Base-by-base conservation (phyloP, 2,113 vertebrate species). In the Falcunculus frontatus region DNA sequence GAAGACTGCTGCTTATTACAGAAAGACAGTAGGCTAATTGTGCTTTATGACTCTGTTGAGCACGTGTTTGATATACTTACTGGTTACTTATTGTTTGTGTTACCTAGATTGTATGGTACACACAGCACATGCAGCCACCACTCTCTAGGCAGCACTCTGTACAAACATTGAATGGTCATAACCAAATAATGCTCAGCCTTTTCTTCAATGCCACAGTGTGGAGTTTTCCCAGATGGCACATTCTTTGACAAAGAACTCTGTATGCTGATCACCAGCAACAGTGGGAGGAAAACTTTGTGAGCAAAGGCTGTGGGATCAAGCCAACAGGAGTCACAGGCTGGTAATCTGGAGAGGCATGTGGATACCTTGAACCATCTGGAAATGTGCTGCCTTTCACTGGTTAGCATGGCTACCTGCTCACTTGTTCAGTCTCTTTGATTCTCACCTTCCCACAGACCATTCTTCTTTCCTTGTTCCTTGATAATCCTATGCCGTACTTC, bases 401-500 rank as follows among this genome's bases (percentile, higher is more conserved):
- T 50, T 37, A 69, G 27, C 22, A 13, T 39, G 52, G 30, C n/a
- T 70, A 35, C 26, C 21, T 67, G 30, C 67, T 86, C 53, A 30
- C 12, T 27, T 49, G 20, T 76, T 77, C 59, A n/a, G 8, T 16
- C 22, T 87, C 59, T 86, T 80, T 4, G 3, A 30, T 57, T 62
- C 32, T 53, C 8, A 62, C 17, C 6, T 62, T 80, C 29, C 6
- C 32, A n/a, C 8, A 68, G 21, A 26, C 25, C 9, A 4, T 68
- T 75, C 10, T 41, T 80, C 46, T 55, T 64, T 67, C 19, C 26
- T 49, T 0, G 0, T 39, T 50, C 7, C 22, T 62, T 0, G 0
- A 14, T 68, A 21, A 73, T 67, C 23, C 35, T 25, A 5, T n/a
- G 35, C 18, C 70, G 44, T 35, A 39, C 23, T 78, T 87, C 37